phyloP scores from a whole-genome alignment of 2,797 vertebrate species.

The Fratercula arctica region DNA sequence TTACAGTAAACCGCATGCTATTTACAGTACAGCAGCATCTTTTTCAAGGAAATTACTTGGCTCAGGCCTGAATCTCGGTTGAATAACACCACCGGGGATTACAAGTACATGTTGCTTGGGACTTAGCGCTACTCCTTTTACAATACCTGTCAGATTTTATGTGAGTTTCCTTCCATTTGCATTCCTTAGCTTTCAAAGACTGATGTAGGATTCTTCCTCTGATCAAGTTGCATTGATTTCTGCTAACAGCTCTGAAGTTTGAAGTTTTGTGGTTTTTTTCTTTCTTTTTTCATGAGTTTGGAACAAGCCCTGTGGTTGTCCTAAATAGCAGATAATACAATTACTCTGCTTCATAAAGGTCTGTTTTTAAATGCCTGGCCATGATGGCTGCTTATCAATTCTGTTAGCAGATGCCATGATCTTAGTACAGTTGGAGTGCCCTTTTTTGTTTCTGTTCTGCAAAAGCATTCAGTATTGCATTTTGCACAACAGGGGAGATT shows the following conservation, averaged over 20 bases:
- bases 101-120: background rate
- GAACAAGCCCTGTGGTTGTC: background rate
- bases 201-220: background rate
- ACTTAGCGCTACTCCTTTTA: background rate
- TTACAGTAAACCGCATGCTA: background rate
- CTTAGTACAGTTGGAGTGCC: background rate
- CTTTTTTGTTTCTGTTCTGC: conserved; percentile 10
- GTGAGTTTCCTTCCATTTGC: background rate
- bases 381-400: background rate
- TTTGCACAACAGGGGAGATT: conserved; percentile 54
- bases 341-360: background rate
- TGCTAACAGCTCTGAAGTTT: background rate
- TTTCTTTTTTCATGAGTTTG: background rate
- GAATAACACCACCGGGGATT: background rate
- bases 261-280: background rate
- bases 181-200: background rate
- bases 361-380: background rate
- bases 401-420: background rate
- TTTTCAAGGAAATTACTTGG: background rate
- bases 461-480: conserved; percentile 60
- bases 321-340: background rate
- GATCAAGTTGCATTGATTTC: background rate
- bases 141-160: background rate
- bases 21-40: background rate
- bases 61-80: background rate